Evolutionary conservation across 37 sponge, comb jelly and placozoan genomes (phyloP), one percentile per base, ranked within the genome.

Genomic region (Ianthella basta): DNA sequence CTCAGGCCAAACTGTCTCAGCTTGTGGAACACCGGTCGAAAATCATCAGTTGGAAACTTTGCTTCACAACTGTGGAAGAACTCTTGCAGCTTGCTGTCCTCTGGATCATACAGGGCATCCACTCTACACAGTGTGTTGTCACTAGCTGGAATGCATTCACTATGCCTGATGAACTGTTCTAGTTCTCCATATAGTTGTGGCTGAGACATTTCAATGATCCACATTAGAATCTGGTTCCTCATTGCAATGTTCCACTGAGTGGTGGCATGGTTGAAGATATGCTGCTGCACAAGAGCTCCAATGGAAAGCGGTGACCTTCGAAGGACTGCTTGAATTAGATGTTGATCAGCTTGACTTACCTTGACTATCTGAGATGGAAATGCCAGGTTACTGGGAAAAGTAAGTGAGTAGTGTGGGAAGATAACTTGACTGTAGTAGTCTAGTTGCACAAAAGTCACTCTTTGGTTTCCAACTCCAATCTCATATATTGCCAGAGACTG

Each of bases 321-420:
- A 25, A 90, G 67, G 18, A 24, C 53, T 14, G n/a, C 20, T 14
- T 41, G n/a, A 19, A 70, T 27, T 0, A 91, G 66, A 0, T 39
- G 13, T 14, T 54, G 44, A 32, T 83, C 79, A 18, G 21, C 33
- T 20, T 2, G 0, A 23, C 54, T 36, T 2, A 38, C 54, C 61
- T 57, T 30, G 4, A 89, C 64, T 40, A 89, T 80, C 54, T 84
- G 54, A 23, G 50, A 32, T 30, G 89, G 89, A 60, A 74, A 89
- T 32, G 79, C 53, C 18, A 84, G 55, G 25, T 19, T 15, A 6
- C 39, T 21, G 18, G 59, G 50, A 54, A 89, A 80, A 41, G 36
- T 0, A 41, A 89, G 0, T 1, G 34, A 33, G 10, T n/a, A 18
- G 53, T 60, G 56, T 16, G 81, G 84, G 25, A 87, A 39, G 23